Conservation (phyloP, 1,140 invertebrate genomes). For the Ladona fulva region DNA sequence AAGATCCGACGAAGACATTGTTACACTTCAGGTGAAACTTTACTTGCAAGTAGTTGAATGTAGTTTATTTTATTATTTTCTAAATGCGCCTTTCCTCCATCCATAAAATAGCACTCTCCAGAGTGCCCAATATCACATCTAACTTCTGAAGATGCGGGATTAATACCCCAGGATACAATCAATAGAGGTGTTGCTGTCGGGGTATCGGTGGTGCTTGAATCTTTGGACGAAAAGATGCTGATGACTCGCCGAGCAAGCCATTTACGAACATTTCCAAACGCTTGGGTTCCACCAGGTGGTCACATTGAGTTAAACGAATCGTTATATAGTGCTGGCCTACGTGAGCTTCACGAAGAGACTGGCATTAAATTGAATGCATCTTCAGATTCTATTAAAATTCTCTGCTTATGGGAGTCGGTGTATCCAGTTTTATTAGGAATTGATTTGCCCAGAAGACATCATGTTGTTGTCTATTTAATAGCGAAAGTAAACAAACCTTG, state of each 20-base stretch:
- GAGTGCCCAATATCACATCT: slow-evolving; percentile 18
- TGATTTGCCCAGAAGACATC: slow-evolving; percentile 33
- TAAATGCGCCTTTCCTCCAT: background rate
- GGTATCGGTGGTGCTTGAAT: slow-evolving; percentile 33
- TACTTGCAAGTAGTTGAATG: too few species aligned
- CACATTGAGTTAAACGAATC: slow-evolving; percentile 28
- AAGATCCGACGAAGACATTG: background rate
- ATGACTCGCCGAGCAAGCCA: slow-evolving; percentile 34
- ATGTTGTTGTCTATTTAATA: slow-evolving; percentile 33
- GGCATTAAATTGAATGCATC: slow-evolving; percentile 27
- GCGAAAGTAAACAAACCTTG: slow-evolving; percentile 15
- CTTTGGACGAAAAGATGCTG: slow-evolving; percentile 32
- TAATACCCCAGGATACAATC: background rate
- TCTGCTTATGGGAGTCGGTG: slow-evolving; percentile 36
- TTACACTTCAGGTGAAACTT: background rate
- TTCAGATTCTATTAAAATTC: slow-evolving; percentile 21
- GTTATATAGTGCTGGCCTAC: slow-evolving; percentile 29
- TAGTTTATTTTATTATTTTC: too few species aligned
- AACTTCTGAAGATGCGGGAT: background rate
- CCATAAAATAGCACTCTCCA: slow-evolving; percentile 18
- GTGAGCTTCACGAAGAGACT: slow-evolving; percentile 35
- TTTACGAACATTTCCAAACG: slow-evolving; percentile 36
- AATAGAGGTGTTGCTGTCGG: slow-evolving; percentile 34
- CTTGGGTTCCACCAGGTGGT: slow-evolving; percentile 39
- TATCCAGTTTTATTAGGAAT: slow-evolving; percentile 31